These are phyloP conservation scores for Nomada ruficornis DNA, from an alignment of 2,888 invertebrate species.

Conservation along the genomic window DNA sequence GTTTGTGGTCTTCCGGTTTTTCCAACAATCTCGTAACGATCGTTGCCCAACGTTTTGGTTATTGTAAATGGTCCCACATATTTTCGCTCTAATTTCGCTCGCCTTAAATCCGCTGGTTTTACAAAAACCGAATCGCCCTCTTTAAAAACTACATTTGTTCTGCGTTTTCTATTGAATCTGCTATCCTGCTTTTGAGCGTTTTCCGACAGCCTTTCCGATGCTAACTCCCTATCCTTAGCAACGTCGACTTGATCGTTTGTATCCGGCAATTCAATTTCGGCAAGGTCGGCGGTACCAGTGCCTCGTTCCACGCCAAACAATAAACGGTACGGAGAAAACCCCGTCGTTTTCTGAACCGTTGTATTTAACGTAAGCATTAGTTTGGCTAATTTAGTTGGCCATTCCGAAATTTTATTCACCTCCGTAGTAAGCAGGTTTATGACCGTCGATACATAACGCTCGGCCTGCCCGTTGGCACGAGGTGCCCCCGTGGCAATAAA, in stretches of 20 bases:
- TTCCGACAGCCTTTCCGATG: not conserved
- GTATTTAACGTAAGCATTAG: conserved; percentile 7
- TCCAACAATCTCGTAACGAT: too few species aligned
- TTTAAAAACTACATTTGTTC: not conserved
- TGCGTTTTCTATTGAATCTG: not conserved
- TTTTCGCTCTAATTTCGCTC: conserved; percentile 18
- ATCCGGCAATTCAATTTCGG: conserved; percentile 3
- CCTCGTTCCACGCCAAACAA: conserved; percentile 13
- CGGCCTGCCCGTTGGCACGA: conserved; percentile 13
- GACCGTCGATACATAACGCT: conserved; percentile 15
- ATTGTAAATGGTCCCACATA: too few species aligned
- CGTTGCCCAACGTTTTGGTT: too few species aligned
- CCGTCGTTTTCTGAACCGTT: conserved; percentile 16
- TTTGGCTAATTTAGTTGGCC: conserved; percentile 23
- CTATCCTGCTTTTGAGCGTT: conserved; percentile 12
- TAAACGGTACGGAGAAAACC: conserved; percentile 17
- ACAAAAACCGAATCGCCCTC: conserved; percentile 13
- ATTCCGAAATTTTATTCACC: conserved; percentile 1
- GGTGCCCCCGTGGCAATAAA: too few species aligned
- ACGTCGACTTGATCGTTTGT: not conserved
- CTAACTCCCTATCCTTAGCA: not conserved
- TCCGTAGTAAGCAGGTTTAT: not conserved
- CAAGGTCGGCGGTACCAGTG: not conserved
- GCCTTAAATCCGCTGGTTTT: not conserved
- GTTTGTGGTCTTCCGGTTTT: too few species aligned